Evolutionary conservation across 2,797 vertebrate species (phyloP).

Genomic region (Lacerta viridis): DNA sequence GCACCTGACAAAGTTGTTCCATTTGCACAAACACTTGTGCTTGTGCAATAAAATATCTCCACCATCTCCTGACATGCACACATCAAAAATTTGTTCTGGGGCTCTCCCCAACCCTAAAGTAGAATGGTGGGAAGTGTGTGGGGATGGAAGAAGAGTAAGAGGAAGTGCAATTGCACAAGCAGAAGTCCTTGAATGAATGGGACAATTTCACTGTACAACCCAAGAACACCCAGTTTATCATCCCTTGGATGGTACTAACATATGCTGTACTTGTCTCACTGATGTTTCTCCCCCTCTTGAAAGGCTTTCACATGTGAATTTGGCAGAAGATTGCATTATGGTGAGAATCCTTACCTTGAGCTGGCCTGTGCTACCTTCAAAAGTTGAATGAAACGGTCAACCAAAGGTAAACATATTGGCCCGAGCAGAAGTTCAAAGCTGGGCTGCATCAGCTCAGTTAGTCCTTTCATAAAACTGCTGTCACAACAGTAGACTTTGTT

Average conservation of each 20-base stretch:
- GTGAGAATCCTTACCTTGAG: conserved; percentile 87
- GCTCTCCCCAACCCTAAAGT: too few species aligned
- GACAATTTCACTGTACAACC: too few species aligned
- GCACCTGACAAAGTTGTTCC: too few species aligned
- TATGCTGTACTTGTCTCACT: background rate
- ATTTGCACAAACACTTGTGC: too few species aligned
- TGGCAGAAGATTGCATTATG: background rate
- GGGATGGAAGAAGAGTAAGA: too few species aligned
- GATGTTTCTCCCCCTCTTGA: background rate
- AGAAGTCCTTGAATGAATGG: too few species aligned
- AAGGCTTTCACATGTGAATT: rapidly evolving
- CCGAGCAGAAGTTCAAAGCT: conserved; percentile 95
- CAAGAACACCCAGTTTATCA: background rate
- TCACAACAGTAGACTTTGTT: conserved; percentile 98
- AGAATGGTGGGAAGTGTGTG: too few species aligned
- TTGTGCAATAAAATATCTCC: too few species aligned
- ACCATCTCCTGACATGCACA: too few species aligned
- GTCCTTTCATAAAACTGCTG: conserved; percentile 94
- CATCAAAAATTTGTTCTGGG: too few species aligned
- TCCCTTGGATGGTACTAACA: background rate
- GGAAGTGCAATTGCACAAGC: too few species aligned
- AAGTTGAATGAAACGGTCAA: conserved; percentile 94
- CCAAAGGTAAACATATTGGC: conserved; percentile 95
- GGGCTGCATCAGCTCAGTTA: conserved; percentile 96
- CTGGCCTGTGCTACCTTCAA: conserved; percentile 92